Percentiles rank a stretch among this genome's conserved stretches.
Conservation (phyloP, 1,140 invertebrate species). For the Drosophila insularis region DNA sequence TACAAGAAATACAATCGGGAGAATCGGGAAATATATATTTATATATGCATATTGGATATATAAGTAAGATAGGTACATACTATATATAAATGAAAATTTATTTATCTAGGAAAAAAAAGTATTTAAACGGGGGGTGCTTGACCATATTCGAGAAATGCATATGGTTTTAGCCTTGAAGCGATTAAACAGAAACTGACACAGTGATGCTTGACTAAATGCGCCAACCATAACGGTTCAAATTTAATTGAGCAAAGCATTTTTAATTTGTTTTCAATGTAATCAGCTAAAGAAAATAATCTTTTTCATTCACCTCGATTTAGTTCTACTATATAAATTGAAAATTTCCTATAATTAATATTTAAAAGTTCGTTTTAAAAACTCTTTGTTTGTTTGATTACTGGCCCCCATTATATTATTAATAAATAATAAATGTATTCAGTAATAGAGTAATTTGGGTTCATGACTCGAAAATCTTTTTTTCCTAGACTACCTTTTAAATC, state of each 20-base stretch:
- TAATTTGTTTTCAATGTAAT: no score
- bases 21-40: slow-evolving; percentile 6
- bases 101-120: slow-evolving; percentile 8
- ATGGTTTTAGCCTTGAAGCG: slow-evolving; percentile 60
- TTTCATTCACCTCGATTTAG: no score
- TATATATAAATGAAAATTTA: background rate
- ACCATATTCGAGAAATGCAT: slow-evolving; percentile 58
- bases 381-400: no score
- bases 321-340: no score
- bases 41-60: slow-evolving; percentile 22
- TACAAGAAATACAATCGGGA: slow-evolving; percentile 9
- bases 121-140: slow-evolving; percentile 45
- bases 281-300: no score
- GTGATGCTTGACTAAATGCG: slow-evolving; percentile 41
- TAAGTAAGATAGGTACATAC: background rate
- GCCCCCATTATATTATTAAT: no score
- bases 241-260: background rate
- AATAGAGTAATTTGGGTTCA: no score
- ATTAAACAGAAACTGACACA: slow-evolving; percentile 24
- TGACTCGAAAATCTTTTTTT: no score
- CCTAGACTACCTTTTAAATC: no score
- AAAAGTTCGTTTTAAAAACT: no score
- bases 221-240: slow-evolving; percentile 21
- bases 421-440: no score
- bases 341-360: no score